These are phyloP conservation scores for Morpho achilles DNA, from an alignment of 2,888 invertebrate species.

Conservation along the genomic window DNA sequence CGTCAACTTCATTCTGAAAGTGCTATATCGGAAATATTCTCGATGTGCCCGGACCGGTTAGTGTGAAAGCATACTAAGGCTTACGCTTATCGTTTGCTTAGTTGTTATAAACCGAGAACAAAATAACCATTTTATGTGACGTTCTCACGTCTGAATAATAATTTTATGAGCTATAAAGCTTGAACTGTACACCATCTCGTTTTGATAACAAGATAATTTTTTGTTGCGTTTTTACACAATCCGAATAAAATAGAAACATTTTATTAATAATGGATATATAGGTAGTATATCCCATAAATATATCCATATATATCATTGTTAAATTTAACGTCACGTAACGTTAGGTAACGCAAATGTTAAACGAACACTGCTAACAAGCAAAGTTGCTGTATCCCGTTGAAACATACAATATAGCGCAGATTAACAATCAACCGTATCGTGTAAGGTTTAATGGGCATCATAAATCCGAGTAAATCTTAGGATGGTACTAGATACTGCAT, in stretches of 20 bases:
- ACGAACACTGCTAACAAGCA: too few species aligned
- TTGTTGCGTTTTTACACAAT: neutral
- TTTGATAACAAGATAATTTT: slow-evolving; percentile 34
- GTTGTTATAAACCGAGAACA: slow-evolving; percentile 34
- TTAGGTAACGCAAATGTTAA: too few species aligned
- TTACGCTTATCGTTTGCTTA: slow-evolving; percentile 45
- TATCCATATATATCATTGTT: too few species aligned
- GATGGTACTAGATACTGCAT: too few species aligned
- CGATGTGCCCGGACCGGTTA: neutral
- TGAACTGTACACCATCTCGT: slow-evolving; percentile 19
- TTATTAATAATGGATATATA: too few species aligned
- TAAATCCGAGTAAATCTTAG: too few species aligned
- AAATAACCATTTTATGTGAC: slow-evolving; percentile 28
- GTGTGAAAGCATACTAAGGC: slow-evolving; percentile 38
- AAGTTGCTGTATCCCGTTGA: too few species aligned
- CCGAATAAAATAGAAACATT: neutral
- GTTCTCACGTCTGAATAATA: slow-evolving; percentile 39
- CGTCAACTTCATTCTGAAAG: neutral
- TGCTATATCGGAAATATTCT: neutral
- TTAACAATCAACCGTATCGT: too few species aligned
- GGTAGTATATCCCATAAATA: too few species aligned
- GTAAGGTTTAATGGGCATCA: too few species aligned
- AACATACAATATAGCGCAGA: too few species aligned
- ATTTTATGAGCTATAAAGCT: slow-evolving; percentile 31
- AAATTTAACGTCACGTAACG: too few species aligned